Percentiles rank a stretch among this genome's conserved stretches.
These are phyloP conservation scores for Dendrophyllia cribrosa DNA, from an alignment of 64 coral and sea anemone genomes.

Conservation along the genomic window DNA sequence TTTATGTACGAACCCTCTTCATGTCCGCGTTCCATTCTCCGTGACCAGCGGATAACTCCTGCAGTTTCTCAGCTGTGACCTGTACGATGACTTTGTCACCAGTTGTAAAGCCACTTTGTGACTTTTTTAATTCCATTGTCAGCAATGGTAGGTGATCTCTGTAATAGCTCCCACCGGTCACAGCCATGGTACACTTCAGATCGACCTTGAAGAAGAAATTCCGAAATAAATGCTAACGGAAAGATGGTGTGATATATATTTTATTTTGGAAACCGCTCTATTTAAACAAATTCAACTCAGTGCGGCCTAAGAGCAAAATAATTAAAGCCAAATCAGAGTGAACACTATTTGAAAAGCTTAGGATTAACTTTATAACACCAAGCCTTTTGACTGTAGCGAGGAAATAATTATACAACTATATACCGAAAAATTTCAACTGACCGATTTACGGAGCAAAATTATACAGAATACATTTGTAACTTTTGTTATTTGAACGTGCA, in stretches of 20 bases:
- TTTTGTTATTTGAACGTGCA: too few species aligned
- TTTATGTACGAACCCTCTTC: slow-evolving; percentile 26
- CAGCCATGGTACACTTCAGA: slow-evolving; percentile 21
- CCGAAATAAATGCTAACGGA: background rate
- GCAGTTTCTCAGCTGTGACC: slow-evolving; percentile 21
- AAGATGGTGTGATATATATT: background rate
- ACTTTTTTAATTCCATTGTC: slow-evolving; percentile 23
- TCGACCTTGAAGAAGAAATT: slow-evolving; percentile 26
- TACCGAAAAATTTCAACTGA: too few species aligned
- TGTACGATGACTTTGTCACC: slow-evolving; percentile 51
- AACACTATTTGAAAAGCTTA: too few species aligned
- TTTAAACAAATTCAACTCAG: too few species aligned
- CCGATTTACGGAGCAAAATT: too few species aligned
- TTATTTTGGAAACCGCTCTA: too few species aligned
- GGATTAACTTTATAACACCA: too few species aligned
- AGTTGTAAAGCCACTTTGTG: slow-evolving; percentile 48
- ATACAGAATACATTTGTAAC: too few species aligned
- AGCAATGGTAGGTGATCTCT: slow-evolving; percentile 55
- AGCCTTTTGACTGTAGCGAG: too few species aligned
- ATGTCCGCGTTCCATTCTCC: slow-evolving; percentile 68
- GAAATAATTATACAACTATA: too few species aligned
- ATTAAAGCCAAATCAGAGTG: too few species aligned
- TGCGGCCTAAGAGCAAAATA: too few species aligned
- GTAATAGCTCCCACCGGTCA: slow-evolving; percentile 49
- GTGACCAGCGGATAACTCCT: slow-evolving; percentile 45